phyloP scores from a whole-genome alignment of 2,888 invertebrate genomes.

The Ditula angustiorana region DNA sequence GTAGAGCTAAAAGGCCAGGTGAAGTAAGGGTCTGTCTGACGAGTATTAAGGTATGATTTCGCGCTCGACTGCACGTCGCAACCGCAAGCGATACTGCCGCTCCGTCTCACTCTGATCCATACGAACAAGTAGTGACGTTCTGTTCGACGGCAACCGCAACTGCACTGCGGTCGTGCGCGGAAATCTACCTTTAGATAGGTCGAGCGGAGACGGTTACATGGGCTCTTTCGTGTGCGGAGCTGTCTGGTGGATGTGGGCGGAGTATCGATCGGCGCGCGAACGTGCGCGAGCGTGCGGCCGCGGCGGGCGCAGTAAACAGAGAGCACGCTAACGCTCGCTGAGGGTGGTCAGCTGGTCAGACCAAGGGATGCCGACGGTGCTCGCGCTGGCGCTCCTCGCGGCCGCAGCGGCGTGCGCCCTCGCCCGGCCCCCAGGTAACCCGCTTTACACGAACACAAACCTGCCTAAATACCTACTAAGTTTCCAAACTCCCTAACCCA shows the following conservation, averaged over 20 bases:
- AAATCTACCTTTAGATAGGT: neutral
- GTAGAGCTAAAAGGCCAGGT: constrained; percentile 21
- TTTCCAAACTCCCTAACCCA: constrained; percentile 12
- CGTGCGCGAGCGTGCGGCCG: constrained; percentile 60
- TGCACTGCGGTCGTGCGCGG: too few species aligned
- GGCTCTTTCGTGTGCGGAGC: constrained; percentile 32
- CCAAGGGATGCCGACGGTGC: constrained; percentile 63
- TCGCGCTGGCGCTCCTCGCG: constrained; percentile 54
- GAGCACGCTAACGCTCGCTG: constrained; percentile 52
- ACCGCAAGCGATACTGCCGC: too few species aligned
- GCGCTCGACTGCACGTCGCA: too few species aligned
- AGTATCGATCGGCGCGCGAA: constrained; percentile 78
- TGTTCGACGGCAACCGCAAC: too few species aligned
- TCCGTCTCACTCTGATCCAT: too few species aligned
- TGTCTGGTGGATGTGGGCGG: constrained; percentile 73
- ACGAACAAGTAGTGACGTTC: too few species aligned
- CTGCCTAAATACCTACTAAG: constrained; percentile 15
- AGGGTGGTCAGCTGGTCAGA: constrained; percentile 44
- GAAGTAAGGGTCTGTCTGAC: too few species aligned
- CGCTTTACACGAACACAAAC: constrained; percentile 41
- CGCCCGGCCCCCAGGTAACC: constrained; percentile 63
- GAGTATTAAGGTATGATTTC: too few species aligned
- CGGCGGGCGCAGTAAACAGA: constrained; percentile 63
- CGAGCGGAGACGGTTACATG: constrained; percentile 4
- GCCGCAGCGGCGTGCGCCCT: constrained; percentile 60